Percentiles rank a stretch among this genome's conserved stretches.
These are phyloP conservation scores for Otolemur crassicaudatus DNA, from an alignment of 2,797 vertebrate genomes.

Conservation along the genomic window DNA sequence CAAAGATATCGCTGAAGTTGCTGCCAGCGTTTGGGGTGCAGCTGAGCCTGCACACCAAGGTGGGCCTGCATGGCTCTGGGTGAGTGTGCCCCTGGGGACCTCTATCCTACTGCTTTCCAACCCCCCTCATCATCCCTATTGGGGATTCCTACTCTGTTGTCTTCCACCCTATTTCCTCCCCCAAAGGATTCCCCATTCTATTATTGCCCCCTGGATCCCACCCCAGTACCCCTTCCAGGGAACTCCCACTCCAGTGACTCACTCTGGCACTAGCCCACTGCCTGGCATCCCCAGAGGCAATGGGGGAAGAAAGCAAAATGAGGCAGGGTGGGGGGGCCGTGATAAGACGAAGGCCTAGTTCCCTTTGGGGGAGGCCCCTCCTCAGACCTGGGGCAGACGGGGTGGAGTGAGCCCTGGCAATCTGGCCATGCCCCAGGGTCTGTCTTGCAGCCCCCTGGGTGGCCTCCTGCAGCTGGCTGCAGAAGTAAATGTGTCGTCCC, in stretches of 20 bases:
- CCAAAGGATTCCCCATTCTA: not conserved
- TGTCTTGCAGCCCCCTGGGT: slow-evolving; percentile 5
- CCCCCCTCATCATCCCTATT: not conserved
- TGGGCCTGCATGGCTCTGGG: slow-evolving; percentile 83
- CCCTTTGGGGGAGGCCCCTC: not conserved
- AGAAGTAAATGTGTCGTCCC: slow-evolving; percentile 83
- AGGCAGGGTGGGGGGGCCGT: not conserved
- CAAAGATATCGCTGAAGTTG: slow-evolving; percentile 80
- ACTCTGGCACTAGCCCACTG: not conserved
- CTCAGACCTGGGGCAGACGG: not conserved
- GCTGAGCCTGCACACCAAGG: slow-evolving; percentile 83
- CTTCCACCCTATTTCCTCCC: not conserved
- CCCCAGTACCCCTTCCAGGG: not conserved
- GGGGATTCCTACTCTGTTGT: not conserved
- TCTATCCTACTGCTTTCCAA: not conserved
- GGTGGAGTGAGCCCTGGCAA: not conserved
- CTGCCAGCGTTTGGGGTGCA: slow-evolving; percentile 84
- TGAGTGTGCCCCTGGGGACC: slow-evolving; percentile 57
- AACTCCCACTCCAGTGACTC: not conserved
- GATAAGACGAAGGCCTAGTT: not conserved
- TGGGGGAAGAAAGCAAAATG: not conserved
- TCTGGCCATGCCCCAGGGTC: not conserved
- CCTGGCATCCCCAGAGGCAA: not conserved
- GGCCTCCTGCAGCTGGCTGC: slow-evolving; percentile 69
- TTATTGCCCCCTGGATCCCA: too few species aligned